phyloP scores from a whole-genome alignment of 2,797 vertebrate species.

The Muraenolepis orangiensis region DNA sequence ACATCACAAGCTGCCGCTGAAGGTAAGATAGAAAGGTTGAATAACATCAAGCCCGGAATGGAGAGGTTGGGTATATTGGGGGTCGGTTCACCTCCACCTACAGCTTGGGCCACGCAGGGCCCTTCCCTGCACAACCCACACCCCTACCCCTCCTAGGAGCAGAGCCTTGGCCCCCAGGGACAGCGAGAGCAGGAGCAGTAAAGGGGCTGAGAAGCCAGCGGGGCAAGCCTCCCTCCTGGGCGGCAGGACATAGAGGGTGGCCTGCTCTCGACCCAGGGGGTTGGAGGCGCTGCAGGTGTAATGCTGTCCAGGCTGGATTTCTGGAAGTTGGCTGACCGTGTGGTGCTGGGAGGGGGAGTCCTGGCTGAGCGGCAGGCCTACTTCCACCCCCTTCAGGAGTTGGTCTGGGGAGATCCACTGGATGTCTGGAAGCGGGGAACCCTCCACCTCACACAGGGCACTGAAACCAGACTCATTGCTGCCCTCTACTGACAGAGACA shows the following conservation, averaged over 20 bases:
- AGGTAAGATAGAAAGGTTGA: not conserved
- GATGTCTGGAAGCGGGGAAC: conserved; percentile 80
- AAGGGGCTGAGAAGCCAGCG: not conserved
- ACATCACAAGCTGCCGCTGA: not conserved
- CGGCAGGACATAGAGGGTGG: conserved; percentile 77
- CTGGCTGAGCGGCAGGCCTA: conserved; percentile 32
- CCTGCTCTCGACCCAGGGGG: conserved; percentile 82
- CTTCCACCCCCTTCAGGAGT: conserved; percentile 43
- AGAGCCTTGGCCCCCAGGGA: conserved; percentile 64
- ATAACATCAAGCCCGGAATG: not conserved
- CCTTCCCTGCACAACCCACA: conserved; percentile 52
- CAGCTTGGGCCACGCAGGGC: conserved; percentile 30
- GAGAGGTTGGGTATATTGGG: not conserved
- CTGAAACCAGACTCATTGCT: conserved; percentile 62
- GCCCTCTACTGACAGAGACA: conserved; percentile 79
- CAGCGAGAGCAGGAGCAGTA: conserved; percentile 55
- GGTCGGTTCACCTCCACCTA: conserved; percentile 22
- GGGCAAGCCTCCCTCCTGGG: conserved; percentile 23
- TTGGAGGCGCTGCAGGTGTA: conserved; percentile 88
- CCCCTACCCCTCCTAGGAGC: conserved; percentile 59
- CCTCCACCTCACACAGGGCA: conserved; percentile 83
- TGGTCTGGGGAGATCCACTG: conserved; percentile 77
- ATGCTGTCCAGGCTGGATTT: conserved; percentile 75
- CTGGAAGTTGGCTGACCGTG: conserved; percentile 74
- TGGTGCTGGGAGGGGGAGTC: conserved; percentile 53